These are phyloP conservation scores for Drosophila fulvimacula DNA, from an alignment of 2,888 invertebrate genomes.

Conservation along the genomic window DNA sequence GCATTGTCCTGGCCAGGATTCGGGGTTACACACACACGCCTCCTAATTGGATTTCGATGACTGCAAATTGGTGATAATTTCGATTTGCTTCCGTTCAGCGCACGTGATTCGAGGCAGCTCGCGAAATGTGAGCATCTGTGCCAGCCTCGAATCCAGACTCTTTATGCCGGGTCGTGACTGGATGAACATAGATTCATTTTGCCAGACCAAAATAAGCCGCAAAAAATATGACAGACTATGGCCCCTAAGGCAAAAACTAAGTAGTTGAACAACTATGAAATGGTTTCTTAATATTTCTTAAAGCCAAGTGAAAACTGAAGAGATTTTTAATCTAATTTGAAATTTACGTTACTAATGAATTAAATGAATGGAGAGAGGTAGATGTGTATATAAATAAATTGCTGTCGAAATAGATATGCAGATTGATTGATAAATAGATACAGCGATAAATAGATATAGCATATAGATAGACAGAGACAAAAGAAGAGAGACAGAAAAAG, in stretches of 20 bases:
- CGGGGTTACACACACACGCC: constrained; percentile 52
- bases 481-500: too few relatives aligned
- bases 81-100: constrained; percentile 70
- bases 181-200: constrained; percentile 57
- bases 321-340: not conserved
- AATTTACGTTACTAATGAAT: not conserved
- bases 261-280: not conserved
- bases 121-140: constrained; percentile 73
- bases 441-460: too few relatives aligned
- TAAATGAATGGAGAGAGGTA: not conserved
- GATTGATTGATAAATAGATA: too few relatives aligned
- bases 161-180: constrained; percentile 66
- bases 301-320: not conserved
- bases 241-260: too few relatives aligned
- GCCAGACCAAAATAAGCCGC: constrained; percentile 12
- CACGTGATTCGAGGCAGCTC: constrained; percentile 67
- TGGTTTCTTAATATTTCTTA: constrained; percentile 1
- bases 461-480: too few relatives aligned
- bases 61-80: constrained; percentile 84
- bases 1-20: constrained; percentile 43
- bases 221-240: constrained; percentile 27
- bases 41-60: constrained; percentile 83
- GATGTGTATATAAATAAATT: too few relatives aligned
- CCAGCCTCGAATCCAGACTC: constrained; percentile 38
- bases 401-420: too few relatives aligned